Conservation (phyloP, 2,888 invertebrate genomes). For the Tetropium fuscum region DNA sequence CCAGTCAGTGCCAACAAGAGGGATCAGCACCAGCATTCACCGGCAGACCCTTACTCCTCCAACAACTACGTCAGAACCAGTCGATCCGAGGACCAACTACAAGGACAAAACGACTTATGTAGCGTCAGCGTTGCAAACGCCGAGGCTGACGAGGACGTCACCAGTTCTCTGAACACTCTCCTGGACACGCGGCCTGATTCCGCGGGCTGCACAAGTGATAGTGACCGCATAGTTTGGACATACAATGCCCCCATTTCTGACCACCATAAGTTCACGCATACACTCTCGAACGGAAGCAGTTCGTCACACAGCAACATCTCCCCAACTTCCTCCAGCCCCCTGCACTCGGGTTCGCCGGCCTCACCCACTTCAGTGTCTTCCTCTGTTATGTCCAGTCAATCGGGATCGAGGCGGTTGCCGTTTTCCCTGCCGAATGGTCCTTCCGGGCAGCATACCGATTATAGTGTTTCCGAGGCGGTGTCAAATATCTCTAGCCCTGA, state of each 20-base stretch:
- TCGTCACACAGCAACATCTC: slow-evolving; percentile 75
- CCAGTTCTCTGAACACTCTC: slow-evolving; percentile 92
- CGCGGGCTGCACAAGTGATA: slow-evolving; percentile 50
- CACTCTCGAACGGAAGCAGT: slow-evolving; percentile 71
- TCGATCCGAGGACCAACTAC: slow-evolving; percentile 87
- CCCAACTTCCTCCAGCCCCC: slow-evolving; percentile 86
- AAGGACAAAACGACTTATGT: slow-evolving; percentile 78
- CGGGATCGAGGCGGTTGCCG: slow-evolving; percentile 74
- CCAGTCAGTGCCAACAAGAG: slow-evolving; percentile 70
- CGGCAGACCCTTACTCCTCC: slow-evolving; percentile 48
- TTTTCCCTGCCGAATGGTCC: slow-evolving; percentile 63
- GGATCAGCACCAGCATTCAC: slow-evolving; percentile 56
- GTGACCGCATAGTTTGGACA: slow-evolving; percentile 85
- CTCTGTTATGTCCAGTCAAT: slow-evolving; percentile 86
- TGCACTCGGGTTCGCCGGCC: slow-evolving; percentile 72
- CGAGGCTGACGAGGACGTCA: slow-evolving; percentile 94
- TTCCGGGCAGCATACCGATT: slow-evolving; percentile 66
- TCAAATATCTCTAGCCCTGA: slow-evolving; percentile 92
- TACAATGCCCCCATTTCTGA: slow-evolving; percentile 86
- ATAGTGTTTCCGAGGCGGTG: slow-evolving; percentile 87
- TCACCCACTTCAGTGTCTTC: slow-evolving; percentile 91
- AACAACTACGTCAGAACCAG: slow-evolving; percentile 82
- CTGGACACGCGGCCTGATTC: slow-evolving; percentile 73
- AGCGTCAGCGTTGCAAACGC: slow-evolving; percentile 88
- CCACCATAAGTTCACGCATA: slow-evolving; percentile 68